Percentiles rank a stretch among this genome's conserved stretches.
Evolutionary conservation across 2,797 vertebrate species (phyloP).

Genomic region (Sarcophilus harrisii): DNA sequence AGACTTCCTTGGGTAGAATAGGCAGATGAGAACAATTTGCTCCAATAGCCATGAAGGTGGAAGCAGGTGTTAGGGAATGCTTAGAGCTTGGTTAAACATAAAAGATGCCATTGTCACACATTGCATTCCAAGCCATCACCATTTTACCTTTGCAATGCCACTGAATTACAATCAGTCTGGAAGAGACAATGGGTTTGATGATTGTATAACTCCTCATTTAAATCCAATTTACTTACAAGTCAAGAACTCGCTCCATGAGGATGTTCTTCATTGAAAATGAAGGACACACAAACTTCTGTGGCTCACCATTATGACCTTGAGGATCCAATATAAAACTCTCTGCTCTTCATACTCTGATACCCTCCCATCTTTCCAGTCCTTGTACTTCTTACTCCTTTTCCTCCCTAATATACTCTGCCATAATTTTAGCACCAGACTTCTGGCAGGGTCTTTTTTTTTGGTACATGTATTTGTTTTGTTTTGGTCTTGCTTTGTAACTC

Average conservation of each 20-base stretch:
- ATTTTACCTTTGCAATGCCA: background rate
- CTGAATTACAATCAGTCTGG: background rate
- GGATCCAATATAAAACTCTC: background rate
- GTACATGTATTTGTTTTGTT: background rate
- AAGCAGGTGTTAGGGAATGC: background rate
- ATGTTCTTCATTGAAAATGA: background rate
- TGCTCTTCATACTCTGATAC: background rate
- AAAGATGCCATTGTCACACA: background rate
- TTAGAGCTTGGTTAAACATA: background rate
- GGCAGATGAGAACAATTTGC: background rate
- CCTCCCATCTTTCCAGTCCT: background rate
- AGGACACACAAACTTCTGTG: background rate
- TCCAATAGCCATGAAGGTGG: background rate
- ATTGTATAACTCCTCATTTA: background rate
- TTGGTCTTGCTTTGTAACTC: background rate
- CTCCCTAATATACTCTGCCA: background rate
- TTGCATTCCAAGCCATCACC: background rate
- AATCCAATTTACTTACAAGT: background rate
- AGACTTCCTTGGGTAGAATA: background rate
- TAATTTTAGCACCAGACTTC: background rate
- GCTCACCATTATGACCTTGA: background rate
- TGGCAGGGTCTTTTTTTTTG: too few relatives aligned
- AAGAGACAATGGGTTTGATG: background rate
- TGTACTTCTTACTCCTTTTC: background rate
- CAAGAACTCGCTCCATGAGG: background rate